Base-by-base conservation (phyloP, 2,888 invertebrate genomes). In the Malacosoma neustria region DNA sequence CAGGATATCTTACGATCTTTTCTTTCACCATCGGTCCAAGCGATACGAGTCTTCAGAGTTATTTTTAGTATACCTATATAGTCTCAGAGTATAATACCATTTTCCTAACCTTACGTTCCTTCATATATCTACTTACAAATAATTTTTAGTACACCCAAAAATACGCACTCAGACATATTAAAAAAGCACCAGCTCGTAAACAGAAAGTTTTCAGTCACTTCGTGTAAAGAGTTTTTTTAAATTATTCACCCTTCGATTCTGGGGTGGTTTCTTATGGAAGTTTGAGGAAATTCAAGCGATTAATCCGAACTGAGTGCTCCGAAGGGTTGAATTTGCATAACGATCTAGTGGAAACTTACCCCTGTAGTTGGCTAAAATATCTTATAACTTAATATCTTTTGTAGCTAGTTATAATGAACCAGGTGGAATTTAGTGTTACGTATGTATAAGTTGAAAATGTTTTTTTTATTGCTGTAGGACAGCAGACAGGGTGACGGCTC, bases 171-270 rank as follows among this genome's bases (percentile, higher is more conserved):
- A 52, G 56, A 60, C 51, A 57, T 67, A 73, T 72, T 71, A 61
- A 38, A 51, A 51, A 49, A 58, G 64, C 43, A 51, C 54, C 54
- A 55, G 52, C 42, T 41, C 52, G 60, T 64, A 74, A 73, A 73
- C 66, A 69, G 65, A 71, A 79, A 80, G 65, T 79, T 81, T 70
- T 69, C 64, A 69, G 70, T 70, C 71, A 66, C 72, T 72, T 71
- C 61, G 68, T 65, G 72, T 72, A 77, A 72, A 75, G 73, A 79
- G 75, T 72, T 80, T 82, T 81, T 80, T 71, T 80, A 84, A 84
- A 84, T 72, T 84, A 84, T 84, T 79, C 84, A 84, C 84, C 84
- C 84, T 79, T 74, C 76, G 71, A 72, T 76, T 71, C 57, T 54
- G 52, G 56, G 63, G 74, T 72, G 69, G 72, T 70, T 68, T 68